Percentiles rank a stretch among this genome's conserved stretches.
Conservation (phyloP, 2,888 invertebrate genomes). For the Amphipyra tragopoginis region DNA sequence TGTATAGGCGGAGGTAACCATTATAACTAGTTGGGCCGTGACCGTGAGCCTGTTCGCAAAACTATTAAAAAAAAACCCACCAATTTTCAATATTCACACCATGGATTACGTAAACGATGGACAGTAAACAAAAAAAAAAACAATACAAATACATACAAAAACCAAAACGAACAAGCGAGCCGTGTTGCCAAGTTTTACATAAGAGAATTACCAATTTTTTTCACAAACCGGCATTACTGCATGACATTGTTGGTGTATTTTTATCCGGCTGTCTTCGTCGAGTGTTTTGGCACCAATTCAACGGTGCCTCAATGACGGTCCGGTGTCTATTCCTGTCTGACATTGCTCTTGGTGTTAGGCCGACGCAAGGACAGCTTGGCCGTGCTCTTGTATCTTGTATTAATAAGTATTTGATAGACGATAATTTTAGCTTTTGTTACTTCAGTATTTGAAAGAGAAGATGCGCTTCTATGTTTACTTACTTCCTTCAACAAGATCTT, state of each 20-base stretch:
- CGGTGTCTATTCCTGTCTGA: conserved; percentile 81
- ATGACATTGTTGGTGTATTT: conserved; percentile 77
- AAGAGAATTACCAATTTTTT: conserved; percentile 66
- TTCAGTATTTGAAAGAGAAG: too few relatives aligned
- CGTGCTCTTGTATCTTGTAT: conserved; percentile 58
- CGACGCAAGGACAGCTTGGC: conserved; percentile 67
- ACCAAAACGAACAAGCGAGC: conserved; percentile 13
- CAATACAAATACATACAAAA: conserved; percentile 28
- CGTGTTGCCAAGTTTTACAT: conserved; percentile 62
- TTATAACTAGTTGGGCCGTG: too few relatives aligned
- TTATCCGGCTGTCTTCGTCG: conserved; percentile 69
- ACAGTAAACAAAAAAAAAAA: conserved; percentile 20
- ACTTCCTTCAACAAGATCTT: too few relatives aligned
- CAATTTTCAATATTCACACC: not conserved
- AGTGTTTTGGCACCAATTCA: conserved; percentile 79
- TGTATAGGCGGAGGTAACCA: too few relatives aligned
- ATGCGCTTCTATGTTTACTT: too few relatives aligned
- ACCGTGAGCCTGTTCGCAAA: too few relatives aligned
- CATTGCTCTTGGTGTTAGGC: conserved; percentile 81
- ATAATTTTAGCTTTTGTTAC: conserved; percentile 11
- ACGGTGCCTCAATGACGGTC: conserved; percentile 75
- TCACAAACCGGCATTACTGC: conserved; percentile 58
- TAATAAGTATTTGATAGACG: conserved; percentile 29
- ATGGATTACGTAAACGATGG: conserved; percentile 19
- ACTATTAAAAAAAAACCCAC: too few relatives aligned